Percentiles rank a stretch among this genome's conserved stretches.
These are phyloP conservation scores for Indri indri DNA, from an alignment of 2,113 vertebrate species.

Conservation along the genomic window DNA sequence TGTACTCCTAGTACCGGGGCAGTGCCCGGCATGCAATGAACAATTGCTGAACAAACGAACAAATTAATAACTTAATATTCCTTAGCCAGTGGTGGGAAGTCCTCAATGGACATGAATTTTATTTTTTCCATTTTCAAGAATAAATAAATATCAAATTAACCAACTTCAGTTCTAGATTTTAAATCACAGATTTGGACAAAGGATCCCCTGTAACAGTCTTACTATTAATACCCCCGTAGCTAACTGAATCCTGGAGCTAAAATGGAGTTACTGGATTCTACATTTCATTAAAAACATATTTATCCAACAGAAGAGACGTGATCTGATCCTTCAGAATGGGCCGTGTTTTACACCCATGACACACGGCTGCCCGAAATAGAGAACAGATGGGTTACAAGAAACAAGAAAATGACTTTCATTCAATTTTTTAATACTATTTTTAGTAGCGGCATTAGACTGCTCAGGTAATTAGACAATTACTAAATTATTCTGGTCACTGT, in stretches of 20 bases:
- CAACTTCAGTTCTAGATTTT: neutral
- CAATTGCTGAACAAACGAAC: neutral
- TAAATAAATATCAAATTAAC: neutral
- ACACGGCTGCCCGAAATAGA: constrained; percentile 68
- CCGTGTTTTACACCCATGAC: constrained; percentile 5
- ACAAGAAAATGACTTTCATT: constrained; percentile 74
- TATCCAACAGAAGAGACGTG: neutral
- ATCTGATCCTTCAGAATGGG: neutral
- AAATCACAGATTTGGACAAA: neutral
- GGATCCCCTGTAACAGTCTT: neutral
- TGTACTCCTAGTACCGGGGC: neutral
- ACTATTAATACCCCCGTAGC: neutral
- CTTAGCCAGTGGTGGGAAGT: neutral
- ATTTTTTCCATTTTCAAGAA: neutral
- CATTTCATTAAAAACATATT: neutral
- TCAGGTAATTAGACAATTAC: constrained; percentile 94
- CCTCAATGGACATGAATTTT: neutral
- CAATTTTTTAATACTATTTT: constrained; percentile 92
- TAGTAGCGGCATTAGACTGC: constrained; percentile 85
- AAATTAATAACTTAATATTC: neutral
- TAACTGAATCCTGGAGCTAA: neutral
- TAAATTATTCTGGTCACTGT: constrained; percentile 90
- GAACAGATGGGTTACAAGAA: constrained; percentile 79
- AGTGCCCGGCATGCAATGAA: neutral
- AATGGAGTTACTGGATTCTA: neutral